Base-by-base conservation (phyloP, 2,888 invertebrate species). In the Melieria picta region DNA sequence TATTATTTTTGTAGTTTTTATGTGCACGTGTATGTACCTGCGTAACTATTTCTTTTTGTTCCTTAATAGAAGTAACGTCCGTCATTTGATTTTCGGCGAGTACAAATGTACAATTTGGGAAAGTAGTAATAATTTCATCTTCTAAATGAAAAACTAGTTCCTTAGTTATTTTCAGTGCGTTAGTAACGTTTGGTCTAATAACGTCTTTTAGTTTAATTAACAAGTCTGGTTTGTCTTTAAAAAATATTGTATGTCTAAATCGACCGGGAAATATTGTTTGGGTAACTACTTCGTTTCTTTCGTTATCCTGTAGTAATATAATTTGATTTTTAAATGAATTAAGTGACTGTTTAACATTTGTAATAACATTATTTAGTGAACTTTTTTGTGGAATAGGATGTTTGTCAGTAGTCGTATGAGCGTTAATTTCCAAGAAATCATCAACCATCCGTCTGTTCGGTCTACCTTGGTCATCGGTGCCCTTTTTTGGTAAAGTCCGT, bases 371-470 rank as follows among this genome's bases (percentile, higher is more conserved):
- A 30, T 30, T 30, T 30, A 3, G 2, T 30, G 30, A 30, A 30
- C 3, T 30, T 30, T 43, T 62, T 62, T 62, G 45, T 11, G 62
- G 45, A 2, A 62, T 62, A 2, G 48, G 46, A 16, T 69, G 65
- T 64, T 65, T 30, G 13, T 72, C 72, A 11, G 72, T 50, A 10
- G 61, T 57, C 5, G 69, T 69, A 16, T 63, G 10, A 48, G 70
- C 55, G 10, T 73, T 65, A n/a, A 65, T 56, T 57, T 73, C 71
- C 42, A 63, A 43, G 30, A 52, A 70, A 2, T 73, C 73, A 4
- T 66, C 13, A 4, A 73, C 73, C 66, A 69, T 69, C 48, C 62
- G n/a, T 30, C 2, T 30, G 30, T n/a, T n/a, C n/a, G n/a, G n/a
- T n/a, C n/a, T n/a, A n/a, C n/a, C n/a, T 30, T 30, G 30, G 30